These are phyloP conservation scores for Trochalopteron elliotii DNA, from an alignment of 2,113 vertebrate species.

Conservation along the genomic window DNA sequence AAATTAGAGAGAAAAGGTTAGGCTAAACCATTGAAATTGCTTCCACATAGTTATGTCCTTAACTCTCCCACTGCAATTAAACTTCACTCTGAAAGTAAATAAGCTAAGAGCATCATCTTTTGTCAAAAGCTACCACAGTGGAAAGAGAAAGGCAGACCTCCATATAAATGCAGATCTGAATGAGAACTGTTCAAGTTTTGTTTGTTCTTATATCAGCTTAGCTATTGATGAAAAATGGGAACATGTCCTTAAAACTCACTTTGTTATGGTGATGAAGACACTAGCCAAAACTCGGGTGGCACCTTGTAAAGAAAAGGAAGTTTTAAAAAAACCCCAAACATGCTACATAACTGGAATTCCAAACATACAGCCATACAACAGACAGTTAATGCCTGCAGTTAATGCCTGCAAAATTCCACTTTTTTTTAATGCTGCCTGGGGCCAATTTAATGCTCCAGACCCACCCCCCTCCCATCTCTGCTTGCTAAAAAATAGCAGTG, in stretches of 20 bases:
- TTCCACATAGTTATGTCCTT: not conserved
- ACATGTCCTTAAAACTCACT: not conserved
- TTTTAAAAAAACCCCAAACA: not conserved
- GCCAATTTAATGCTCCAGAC: conserved; percentile 51
- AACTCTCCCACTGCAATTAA: not conserved
- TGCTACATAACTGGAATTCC: conserved; percentile 13
- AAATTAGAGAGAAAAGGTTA: not conserved
- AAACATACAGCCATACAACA: not conserved
- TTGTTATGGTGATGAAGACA: not conserved
- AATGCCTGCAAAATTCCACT: conserved; percentile 15
- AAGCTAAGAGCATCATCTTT: not conserved
- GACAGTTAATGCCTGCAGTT: not conserved
- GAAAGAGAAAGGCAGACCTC: not conserved
- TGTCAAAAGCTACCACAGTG: not conserved
- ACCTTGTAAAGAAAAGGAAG: not conserved
- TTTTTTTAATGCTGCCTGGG: not conserved
- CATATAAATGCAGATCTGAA: not conserved
- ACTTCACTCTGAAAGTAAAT: not conserved
- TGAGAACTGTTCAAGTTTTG: not conserved
- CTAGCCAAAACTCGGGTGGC: not conserved
- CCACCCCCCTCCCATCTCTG: not conserved
- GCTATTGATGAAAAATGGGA: not conserved
- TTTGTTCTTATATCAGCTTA: not conserved
- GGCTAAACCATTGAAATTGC: not conserved
- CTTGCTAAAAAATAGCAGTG: not conserved